These are phyloP conservation scores for Rhagoletis zephyria DNA, from an alignment of 1,140 invertebrate genomes.

Conservation along the genomic window DNA sequence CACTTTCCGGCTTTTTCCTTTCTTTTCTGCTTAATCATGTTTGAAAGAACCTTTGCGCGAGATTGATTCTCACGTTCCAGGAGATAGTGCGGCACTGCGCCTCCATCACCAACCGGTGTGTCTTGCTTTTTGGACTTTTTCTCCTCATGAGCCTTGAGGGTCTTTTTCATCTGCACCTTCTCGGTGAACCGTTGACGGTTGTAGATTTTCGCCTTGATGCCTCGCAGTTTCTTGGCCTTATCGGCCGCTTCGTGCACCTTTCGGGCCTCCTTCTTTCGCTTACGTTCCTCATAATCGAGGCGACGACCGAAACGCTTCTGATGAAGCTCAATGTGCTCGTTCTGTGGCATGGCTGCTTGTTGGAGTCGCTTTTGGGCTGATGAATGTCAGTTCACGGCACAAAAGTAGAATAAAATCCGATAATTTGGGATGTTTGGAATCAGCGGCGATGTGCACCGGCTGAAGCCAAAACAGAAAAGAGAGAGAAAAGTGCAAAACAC, in stretches of 20 bases:
- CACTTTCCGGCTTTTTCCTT: slow-evolving; percentile 99
- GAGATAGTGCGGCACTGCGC: slow-evolving; percentile 95
- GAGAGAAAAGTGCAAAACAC: too few relatives aligned
- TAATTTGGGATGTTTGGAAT: too few relatives aligned
- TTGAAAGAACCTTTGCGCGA: slow-evolving; percentile 95
- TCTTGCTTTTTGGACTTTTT: slow-evolving; percentile 90
- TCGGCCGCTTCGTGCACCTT: slow-evolving; percentile 90
- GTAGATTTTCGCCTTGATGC: slow-evolving; percentile 97
- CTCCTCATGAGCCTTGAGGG: slow-evolving; percentile 93
- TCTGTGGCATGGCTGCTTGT: slow-evolving; percentile 99
- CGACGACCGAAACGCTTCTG: slow-evolving; percentile 95
- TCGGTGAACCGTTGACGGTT: slow-evolving; percentile 97
- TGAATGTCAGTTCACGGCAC: too few relatives aligned
- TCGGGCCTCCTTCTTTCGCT: slow-evolving; percentile 95
- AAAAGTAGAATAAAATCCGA: too few relatives aligned
- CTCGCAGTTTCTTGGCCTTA: slow-evolving; percentile 92
- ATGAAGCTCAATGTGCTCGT: slow-evolving; percentile 99
- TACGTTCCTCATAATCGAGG: slow-evolving; percentile 97
- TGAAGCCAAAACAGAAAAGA: too few relatives aligned
- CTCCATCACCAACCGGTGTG: slow-evolving; percentile 87
- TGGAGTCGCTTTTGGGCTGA: too few relatives aligned
- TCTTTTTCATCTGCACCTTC: slow-evolving; percentile 99
- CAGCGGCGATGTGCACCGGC: too few relatives aligned
- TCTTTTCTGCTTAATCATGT: slow-evolving; percentile 99
- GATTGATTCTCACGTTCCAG: slow-evolving; percentile 96